These are phyloP conservation scores for Brienomyrus brachyistius DNA, from an alignment of 2,113 vertebrate genomes.

Conservation along the genomic window DNA sequence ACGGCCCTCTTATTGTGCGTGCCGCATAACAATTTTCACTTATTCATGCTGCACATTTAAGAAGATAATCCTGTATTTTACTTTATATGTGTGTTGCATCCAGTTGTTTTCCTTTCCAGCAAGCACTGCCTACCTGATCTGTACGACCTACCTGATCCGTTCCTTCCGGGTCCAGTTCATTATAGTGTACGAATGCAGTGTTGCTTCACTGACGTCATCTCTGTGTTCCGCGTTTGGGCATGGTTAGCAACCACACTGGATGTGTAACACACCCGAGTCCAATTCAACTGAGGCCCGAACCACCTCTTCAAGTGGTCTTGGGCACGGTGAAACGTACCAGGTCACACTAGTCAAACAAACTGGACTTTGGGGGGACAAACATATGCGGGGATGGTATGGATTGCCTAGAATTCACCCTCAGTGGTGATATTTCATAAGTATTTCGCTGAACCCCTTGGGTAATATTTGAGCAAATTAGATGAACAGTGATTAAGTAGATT, in stretches of 20 bases:
- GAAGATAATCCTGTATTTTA: no score
- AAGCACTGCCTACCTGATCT: not conserved
- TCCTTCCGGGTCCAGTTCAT: not conserved
- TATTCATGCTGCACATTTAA: not conserved
- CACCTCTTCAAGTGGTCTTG: not conserved
- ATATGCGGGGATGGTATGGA: not conserved
- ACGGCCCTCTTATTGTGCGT: not conserved
- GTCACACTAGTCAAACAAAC: not conserved
- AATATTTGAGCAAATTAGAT: not conserved
- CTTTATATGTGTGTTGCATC: not conserved
- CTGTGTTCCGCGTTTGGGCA: no score
- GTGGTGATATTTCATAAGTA: not conserved
- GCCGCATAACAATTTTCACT: not conserved
- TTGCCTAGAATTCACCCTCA: not conserved
- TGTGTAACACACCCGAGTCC: not conserved
- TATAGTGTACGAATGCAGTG: not conserved
- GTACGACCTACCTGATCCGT: not conserved
- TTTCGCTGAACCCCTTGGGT: not conserved
- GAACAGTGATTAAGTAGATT: not conserved
- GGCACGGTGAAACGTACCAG: not conserved
- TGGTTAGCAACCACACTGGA: no score
- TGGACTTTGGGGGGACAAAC: no score
- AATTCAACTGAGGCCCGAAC: not conserved
- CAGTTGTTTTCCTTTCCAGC: not conserved
- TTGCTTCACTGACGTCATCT: not conserved